These are phyloP conservation scores for Xestia sexstrigata DNA, from an alignment of 2,888 invertebrate species.

Conservation along the genomic window DNA sequence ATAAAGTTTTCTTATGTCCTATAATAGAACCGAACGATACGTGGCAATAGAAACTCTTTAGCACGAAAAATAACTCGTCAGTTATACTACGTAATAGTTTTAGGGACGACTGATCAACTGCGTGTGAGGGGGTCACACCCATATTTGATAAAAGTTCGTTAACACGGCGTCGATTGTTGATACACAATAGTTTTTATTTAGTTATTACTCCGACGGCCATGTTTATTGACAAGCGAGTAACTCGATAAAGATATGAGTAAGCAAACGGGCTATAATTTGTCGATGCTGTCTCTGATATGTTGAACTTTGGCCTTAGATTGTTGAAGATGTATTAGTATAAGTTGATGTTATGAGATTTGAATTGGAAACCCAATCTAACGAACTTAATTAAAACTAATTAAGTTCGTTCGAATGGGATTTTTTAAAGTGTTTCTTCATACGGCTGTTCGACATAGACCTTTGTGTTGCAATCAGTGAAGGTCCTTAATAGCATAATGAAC, in stretches of 20 bases:
- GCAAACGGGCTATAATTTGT: constrained; percentile 51
- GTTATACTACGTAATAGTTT: constrained; percentile 20
- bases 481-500: too few relatives aligned
- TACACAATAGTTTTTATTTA: constrained; percentile 50
- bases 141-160: constrained; percentile 62
- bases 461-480: too few relatives aligned
- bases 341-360: constrained; percentile 10
- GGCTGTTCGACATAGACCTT: neutral
- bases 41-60: neutral
- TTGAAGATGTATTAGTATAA: constrained; percentile 20
- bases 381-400: too few relatives aligned
- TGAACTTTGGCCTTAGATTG: constrained; percentile 48
- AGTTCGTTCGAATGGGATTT: neutral
- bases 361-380: too few relatives aligned
- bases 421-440: neutral
- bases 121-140: constrained; percentile 49
- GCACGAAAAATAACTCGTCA: constrained; percentile 4
- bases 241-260: constrained; percentile 48
- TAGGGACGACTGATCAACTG: constrained; percentile 9
- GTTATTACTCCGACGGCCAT: constrained; percentile 16
- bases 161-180: constrained; percentile 34
- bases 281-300: constrained; percentile 46
- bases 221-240: constrained; percentile 43
- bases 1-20: neutral
- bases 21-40: neutral